A percentile compares a stretch with the other conserved stretches of the same genome.
These are phyloP conservation scores for Eurosta solidaginis DNA, from an alignment of 1,140 invertebrate species.

Conservation along the genomic window DNA sequence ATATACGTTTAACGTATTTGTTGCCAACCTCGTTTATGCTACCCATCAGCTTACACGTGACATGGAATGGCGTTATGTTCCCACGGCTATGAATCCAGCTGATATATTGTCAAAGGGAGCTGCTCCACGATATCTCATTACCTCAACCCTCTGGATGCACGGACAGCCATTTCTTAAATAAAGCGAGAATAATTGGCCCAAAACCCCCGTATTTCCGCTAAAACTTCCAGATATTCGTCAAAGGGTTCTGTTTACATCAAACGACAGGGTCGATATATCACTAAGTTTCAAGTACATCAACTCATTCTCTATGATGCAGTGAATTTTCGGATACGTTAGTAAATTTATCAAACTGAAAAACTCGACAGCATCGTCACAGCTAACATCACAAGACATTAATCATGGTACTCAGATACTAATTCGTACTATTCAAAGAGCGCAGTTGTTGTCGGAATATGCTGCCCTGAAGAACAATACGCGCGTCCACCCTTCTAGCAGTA, in stretches of 20 bases:
- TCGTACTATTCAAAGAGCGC: slow-evolving; percentile 35
- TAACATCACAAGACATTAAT: not conserved
- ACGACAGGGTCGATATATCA: not conserved
- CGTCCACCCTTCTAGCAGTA: slow-evolving; percentile 35
- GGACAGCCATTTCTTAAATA: not conserved
- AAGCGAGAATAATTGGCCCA: not conserved
- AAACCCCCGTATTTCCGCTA: not conserved
- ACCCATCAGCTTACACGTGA: not conserved
- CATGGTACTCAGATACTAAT: slow-evolving; percentile 22
- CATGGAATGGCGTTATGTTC: not conserved
- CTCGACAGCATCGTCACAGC: slow-evolving; percentile 4
- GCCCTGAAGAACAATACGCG: slow-evolving; percentile 9
- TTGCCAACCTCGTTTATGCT: too few species aligned
- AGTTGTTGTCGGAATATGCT: slow-evolving; percentile 31
- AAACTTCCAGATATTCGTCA: not conserved
- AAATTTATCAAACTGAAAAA: not conserved
- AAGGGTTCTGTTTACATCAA: not conserved
- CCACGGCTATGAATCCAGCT: not conserved
- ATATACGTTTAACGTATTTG: not conserved
- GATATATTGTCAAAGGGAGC: not conserved
- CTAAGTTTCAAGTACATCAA: not conserved
- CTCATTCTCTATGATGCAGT: slow-evolving; percentile 5
- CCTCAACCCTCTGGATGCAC: not conserved
- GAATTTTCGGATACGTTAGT: slow-evolving; percentile 21
- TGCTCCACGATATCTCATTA: not conserved